A percentile compares a stretch with the other conserved stretches of the same genome.
These are phyloP conservation scores for Nemoura dubitans DNA, from an alignment of 2,888 invertebrate genomes.

Conservation along the genomic window DNA sequence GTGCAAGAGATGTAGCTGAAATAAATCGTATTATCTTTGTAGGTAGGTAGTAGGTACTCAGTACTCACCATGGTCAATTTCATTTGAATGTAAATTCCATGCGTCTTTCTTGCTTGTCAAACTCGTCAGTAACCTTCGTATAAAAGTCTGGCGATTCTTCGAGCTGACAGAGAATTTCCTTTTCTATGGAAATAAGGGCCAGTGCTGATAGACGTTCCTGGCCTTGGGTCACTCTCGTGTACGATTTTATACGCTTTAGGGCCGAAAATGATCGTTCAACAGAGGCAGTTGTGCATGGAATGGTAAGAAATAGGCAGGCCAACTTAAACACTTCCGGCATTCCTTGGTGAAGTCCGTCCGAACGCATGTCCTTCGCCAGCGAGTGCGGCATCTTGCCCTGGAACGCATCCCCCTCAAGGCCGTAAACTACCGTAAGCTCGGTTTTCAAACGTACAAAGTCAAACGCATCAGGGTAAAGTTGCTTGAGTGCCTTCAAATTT, in stretches of 20 bases:
- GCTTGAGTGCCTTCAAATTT: not conserved
- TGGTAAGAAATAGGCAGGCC: not conserved
- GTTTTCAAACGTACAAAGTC: not conserved
- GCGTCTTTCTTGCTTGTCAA: not conserved
- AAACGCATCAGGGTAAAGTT: not conserved
- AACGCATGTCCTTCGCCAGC: not conserved
- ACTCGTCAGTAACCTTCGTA: not conserved
- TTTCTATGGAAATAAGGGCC: not conserved
- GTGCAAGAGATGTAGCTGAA: too few species aligned
- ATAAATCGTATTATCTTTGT: too few species aligned
- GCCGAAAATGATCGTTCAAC: too few species aligned
- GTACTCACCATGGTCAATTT: not conserved
- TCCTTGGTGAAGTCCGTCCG: not conserved
- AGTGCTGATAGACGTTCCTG: not conserved
- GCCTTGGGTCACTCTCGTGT: not conserved
- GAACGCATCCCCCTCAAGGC: not conserved
- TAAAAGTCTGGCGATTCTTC: not conserved
- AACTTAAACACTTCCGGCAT: not conserved
- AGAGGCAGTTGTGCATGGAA: conserved; percentile 18
- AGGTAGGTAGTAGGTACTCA: too few species aligned
- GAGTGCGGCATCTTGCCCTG: not conserved
- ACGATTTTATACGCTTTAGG: not conserved
- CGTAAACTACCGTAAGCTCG: not conserved
- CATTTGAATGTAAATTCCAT: not conserved
- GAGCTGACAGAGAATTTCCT: not conserved